Evolutionary conservation across 2,113 vertebrate species (phyloP), one percentile per base, ranked within the genome.

Genomic region (Pandion haliaetus): DNA sequence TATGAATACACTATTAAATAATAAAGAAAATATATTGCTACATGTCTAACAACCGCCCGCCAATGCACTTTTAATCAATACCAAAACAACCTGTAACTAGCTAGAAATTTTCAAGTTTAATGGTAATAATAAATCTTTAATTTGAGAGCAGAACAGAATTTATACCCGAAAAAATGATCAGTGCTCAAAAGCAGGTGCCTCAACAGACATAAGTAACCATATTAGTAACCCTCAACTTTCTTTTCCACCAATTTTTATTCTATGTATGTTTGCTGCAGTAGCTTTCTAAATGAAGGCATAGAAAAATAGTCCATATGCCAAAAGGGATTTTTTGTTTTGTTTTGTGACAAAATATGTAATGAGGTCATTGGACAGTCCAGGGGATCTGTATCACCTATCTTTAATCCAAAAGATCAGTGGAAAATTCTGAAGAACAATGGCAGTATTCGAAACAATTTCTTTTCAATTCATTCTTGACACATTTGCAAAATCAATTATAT

Each of bases 301-400:
- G 25, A 70, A 81, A 88, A 93, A 73, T 14, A 65, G 32, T 49
- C 57, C 5, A 17, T 61, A 79, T 44, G 79, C 20, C 24, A 59
- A 59, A 67, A 4, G 5, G 2, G 1, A 0, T 4, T 38, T 44
- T 65, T 47, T 45, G 12, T 28, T 69, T 69, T 65, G 5, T 10
- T 82, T 80, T 69, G 9, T 45, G 15, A 86, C 36, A 77, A 29
- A 81, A 8, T 23, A 61, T 15, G 9, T 34, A 52, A 67, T 10
- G 18, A 61, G 15, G 28, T 38, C 29, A 34, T 54, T 50, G 42
- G 28, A 58, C 6, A 81, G 14, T 42, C 13, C 21, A 50, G 10
- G 52, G 38, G 82, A 50, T 28, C 24, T 55, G 11, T 45, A 79
- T 49, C 34, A 58, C 36, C 89, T 70, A 42, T 17, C 44, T 66